Evolutionary conservation across 2,888 invertebrate species (phyloP).

Genomic region (Erannis defoliaria): DNA sequence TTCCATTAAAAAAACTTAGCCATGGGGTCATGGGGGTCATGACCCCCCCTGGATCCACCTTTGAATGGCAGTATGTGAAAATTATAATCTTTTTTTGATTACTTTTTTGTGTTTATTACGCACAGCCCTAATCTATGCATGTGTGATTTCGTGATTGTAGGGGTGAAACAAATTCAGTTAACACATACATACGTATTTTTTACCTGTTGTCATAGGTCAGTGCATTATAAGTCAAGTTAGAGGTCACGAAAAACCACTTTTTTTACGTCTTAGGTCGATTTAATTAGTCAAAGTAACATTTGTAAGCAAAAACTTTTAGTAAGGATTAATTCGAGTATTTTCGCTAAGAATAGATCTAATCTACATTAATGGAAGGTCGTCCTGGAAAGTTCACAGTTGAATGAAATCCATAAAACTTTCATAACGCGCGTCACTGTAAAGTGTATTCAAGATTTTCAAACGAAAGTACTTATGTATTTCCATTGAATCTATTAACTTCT

Average conservation of each 20-base stretch:
- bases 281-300: constrained; percentile 1
- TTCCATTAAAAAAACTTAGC: too few species aligned
- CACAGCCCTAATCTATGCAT: neutral
- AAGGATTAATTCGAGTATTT: constrained; percentile 1
- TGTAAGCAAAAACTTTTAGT: constrained; percentile 4
- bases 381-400: neutral
- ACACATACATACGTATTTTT: constrained; percentile 47
- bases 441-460: neutral
- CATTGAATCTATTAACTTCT: constrained; percentile 10
- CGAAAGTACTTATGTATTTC: neutral
- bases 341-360: constrained; percentile 2
- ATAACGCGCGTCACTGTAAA: neutral
- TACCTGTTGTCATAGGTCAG: constrained; percentile 67
- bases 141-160: constrained; percentile 28
- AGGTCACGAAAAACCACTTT: neutral
- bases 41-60: too few species aligned
- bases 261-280: neutral
- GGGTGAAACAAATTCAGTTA: constrained; percentile 47
- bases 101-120: neutral
- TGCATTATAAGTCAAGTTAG: constrained; percentile 35
- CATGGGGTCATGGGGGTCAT: too few species aligned
- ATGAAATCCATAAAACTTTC: neutral
- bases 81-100: too few species aligned
- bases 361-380: neutral
- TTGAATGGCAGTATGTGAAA: too few species aligned